These are phyloP conservation scores for Cathartes aura DNA, from an alignment of 2,113 vertebrate genomes.

Conservation along the genomic window DNA sequence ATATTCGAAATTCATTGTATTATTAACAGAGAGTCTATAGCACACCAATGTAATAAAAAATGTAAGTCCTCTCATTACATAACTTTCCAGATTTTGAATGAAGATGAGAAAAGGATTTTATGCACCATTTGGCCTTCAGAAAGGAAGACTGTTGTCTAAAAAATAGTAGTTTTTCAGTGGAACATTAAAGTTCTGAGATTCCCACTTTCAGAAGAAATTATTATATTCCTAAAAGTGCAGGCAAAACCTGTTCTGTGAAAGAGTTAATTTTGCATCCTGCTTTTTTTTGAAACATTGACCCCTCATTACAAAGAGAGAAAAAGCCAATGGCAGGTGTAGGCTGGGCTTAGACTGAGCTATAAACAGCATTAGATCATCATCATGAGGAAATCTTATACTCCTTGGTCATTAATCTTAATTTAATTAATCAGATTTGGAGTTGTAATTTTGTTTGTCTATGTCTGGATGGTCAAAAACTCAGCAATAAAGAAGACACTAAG, in stretches of 20 bases:
- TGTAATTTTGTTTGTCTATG: conserved; percentile 35
- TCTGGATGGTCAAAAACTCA: conserved; percentile 35
- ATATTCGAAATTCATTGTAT: background rate
- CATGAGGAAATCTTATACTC: conserved; percentile 25
- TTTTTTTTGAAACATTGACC: background rate
- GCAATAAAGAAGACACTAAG: conserved; percentile 32
- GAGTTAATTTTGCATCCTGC: background rate
- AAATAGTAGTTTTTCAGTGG: background rate
- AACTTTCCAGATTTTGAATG: background rate
- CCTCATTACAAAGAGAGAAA: background rate
- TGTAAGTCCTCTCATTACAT: background rate
- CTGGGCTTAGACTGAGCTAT: background rate
- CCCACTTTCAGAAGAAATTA: background rate
- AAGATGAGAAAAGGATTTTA: background rate
- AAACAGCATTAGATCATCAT: conserved; percentile 56
- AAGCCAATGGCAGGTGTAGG: background rate
- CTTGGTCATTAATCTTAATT: conserved; percentile 66
- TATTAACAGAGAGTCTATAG: background rate
- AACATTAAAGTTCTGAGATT: background rate
- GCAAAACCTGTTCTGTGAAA: background rate
- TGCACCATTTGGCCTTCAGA: background rate
- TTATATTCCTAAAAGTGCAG: background rate
- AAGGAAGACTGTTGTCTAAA: background rate
- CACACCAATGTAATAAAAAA: background rate
- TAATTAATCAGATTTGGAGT: conserved; percentile 63